Conservation (phyloP, 37 sponge, comb jelly and placozoan genomes). For the Theonella swinhoei region DNA sequence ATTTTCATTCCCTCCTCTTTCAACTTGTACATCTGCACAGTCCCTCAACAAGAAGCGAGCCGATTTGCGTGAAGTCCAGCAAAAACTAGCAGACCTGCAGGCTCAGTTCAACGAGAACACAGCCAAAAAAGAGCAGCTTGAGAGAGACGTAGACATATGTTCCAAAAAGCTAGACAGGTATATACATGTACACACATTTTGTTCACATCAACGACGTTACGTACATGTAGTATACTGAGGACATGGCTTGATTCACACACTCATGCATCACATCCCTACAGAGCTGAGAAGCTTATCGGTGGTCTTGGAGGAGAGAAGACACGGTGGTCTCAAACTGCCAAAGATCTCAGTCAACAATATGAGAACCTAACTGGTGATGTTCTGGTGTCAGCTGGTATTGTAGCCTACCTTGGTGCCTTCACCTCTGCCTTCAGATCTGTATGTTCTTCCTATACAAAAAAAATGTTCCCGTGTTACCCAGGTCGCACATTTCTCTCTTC, state of each 20-base stretch:
- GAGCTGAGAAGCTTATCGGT: constrained; percentile 97
- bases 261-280: background rate
- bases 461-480: too few species aligned
- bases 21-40: constrained; percentile 3
- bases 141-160: constrained; percentile 84
- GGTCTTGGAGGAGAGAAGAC: constrained; percentile 98
- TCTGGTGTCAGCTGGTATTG: constrained; percentile 87
- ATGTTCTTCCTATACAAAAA: background rate
- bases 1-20: too few species aligned
- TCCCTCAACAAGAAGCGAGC: constrained; percentile 85
- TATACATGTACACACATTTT: background rate
- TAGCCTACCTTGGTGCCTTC: constrained; percentile 96
- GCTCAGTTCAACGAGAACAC: constrained; percentile 90
- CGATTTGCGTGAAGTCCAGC: constrained; percentile 81
- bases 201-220: background rate
- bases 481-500: background rate
- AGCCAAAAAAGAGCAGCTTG: constrained; percentile 90
- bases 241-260: background rate
- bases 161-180: constrained; percentile 89
- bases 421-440: constrained; percentile 91
- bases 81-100: constrained; percentile 88
- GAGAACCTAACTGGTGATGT: constrained; percentile 95
- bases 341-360: constrained; percentile 68
- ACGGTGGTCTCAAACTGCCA: constrained; percentile 90
- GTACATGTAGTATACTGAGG: background rate